Evolutionary conservation across 2,888 invertebrate genomes (phyloP).

Genomic region (Erynnis tages): DNA sequence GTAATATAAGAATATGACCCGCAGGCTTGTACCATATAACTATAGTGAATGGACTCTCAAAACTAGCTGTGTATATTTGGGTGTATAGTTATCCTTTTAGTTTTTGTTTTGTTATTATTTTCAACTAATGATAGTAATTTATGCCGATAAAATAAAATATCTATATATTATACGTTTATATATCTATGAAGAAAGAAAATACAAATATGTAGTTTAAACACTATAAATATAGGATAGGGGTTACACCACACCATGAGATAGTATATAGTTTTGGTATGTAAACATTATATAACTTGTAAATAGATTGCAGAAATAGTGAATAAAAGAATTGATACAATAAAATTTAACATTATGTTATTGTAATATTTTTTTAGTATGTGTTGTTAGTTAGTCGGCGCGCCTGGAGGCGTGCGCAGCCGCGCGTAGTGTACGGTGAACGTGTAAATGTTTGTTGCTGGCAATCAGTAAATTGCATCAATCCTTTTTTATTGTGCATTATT

Average conservation of each 20-base stretch:
- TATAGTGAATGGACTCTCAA: slow-evolving; percentile 65
- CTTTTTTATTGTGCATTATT: slow-evolving; percentile 75
- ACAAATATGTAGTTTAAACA: slow-evolving; percentile 79
- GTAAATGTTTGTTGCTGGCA: slow-evolving; percentile 61
- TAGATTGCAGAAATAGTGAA: slow-evolving; percentile 72
- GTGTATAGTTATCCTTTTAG: slow-evolving; percentile 76
- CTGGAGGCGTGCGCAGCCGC: slow-evolving; percentile 6
- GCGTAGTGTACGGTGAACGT: slow-evolving; percentile 38
- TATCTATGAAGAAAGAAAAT: slow-evolving; percentile 71
- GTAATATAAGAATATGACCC: slow-evolving; percentile 60
- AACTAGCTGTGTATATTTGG: slow-evolving; percentile 77
- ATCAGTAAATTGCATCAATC: slow-evolving; percentile 55
- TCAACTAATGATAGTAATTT: slow-evolving; percentile 79
- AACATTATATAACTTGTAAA: slow-evolving; percentile 76
- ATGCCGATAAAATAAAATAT: slow-evolving; percentile 68
- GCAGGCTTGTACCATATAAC: slow-evolving; percentile 74
- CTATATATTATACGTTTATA: slow-evolving; percentile 71
- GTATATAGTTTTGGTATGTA: slow-evolving; percentile 78
- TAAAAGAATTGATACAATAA: slow-evolving; percentile 79
- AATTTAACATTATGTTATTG: slow-evolving; percentile 72
- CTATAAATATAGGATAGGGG: slow-evolving; percentile 79
- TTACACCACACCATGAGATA: slow-evolving; percentile 73
- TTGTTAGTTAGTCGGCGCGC: slow-evolving; percentile 40
- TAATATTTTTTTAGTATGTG: slow-evolving; percentile 67
- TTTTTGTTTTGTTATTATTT: slow-evolving; percentile 68